phyloP scores from a whole-genome alignment of 2,113 vertebrate species.

The Collichthys lucidus region DNA sequence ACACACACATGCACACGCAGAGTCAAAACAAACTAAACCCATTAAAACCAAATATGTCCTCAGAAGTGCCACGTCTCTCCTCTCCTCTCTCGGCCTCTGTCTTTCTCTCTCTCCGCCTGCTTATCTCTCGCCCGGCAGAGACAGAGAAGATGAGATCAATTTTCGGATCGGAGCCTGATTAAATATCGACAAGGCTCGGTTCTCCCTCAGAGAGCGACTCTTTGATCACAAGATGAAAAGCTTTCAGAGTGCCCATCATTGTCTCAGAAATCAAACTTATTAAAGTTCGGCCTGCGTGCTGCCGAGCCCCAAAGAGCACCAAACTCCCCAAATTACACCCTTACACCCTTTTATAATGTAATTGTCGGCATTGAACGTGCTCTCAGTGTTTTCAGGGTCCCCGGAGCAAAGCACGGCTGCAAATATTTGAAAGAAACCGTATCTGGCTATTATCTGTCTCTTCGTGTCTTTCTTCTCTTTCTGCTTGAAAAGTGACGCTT shows the following conservation, averaged over 20 bases:
- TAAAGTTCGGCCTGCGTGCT: constrained; percentile 22
- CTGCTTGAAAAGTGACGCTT: constrained; percentile 15
- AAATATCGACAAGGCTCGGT: constrained; percentile 68
- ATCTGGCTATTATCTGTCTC: constrained; percentile 38
- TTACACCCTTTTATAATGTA: constrained; percentile 12
- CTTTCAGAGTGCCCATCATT: constrained; percentile 57
- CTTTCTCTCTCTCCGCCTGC: constrained; percentile 8
- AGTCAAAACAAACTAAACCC: constrained; percentile 23
- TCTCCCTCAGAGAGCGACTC: constrained; percentile 50
- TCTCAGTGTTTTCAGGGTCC: constrained; percentile 42
- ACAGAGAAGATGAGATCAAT: constrained; percentile 69
- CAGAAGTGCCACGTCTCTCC: neutral
- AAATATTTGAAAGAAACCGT: constrained; percentile 36
- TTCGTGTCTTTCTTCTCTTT: constrained; percentile 4
- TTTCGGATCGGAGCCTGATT: constrained; percentile 68
- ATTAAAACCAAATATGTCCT: constrained; percentile 43
- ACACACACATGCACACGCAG: neutral
- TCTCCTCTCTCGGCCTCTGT: neutral
- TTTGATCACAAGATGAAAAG: constrained; percentile 65
- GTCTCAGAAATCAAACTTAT: constrained; percentile 58
- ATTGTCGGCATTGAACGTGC: constrained; percentile 35
- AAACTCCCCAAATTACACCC: constrained; percentile 16
- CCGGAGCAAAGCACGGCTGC: constrained; percentile 23
- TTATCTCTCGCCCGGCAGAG: constrained; percentile 50
- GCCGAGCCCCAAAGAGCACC: constrained; percentile 8